A percentile compares a stretch with the other conserved stretches of the same genome.
Evolutionary conservation across 2,113 vertebrate species (phyloP).

Genomic region (Diadophis punctatus): DNA sequence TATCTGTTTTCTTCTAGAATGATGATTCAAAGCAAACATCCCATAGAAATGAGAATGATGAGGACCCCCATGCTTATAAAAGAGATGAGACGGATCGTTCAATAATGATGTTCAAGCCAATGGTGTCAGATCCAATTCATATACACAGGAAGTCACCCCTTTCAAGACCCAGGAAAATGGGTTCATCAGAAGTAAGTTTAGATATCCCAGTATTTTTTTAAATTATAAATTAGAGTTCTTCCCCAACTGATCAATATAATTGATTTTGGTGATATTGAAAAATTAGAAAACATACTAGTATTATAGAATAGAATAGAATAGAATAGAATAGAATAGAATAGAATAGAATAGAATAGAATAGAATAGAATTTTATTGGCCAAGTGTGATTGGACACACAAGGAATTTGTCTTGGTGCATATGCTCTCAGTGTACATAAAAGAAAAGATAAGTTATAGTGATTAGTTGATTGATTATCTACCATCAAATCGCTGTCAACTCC

Average conservation of each 20-base stretch:
- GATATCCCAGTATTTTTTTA: slow-evolving; percentile 22
- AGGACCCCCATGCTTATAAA: slow-evolving; percentile 71
- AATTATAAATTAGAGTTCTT: background rate
- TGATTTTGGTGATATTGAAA: slow-evolving; percentile 43
- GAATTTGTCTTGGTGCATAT: too few species aligned
- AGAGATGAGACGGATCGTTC: slow-evolving; percentile 82
- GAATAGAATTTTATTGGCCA: too few species aligned
- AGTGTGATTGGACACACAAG: too few species aligned
- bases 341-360: too few species aligned
- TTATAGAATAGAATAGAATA: too few species aligned
- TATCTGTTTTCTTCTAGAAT: slow-evolving; percentile 65
- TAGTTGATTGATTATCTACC: background rate
- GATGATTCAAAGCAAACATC: slow-evolving; percentile 75
- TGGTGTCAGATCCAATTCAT: slow-evolving; percentile 89
- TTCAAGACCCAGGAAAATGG: slow-evolving; percentile 81
- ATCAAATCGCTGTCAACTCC: background rate
- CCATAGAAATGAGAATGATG: slow-evolving; percentile 75
- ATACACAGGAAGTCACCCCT: slow-evolving; percentile 87
- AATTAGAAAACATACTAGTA: slow-evolving; percentile 41
- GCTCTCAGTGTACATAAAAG: too few species aligned
- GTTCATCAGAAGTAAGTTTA: slow-evolving; percentile 83
- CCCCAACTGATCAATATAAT: slow-evolving; percentile 12
- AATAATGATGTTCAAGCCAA: slow-evolving; percentile 79
- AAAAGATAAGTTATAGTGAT: background rate
- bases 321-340: too few species aligned